Conservation (phyloP, 2,888 invertebrate genomes). For the Drepanosiphum platanoidis region DNA sequence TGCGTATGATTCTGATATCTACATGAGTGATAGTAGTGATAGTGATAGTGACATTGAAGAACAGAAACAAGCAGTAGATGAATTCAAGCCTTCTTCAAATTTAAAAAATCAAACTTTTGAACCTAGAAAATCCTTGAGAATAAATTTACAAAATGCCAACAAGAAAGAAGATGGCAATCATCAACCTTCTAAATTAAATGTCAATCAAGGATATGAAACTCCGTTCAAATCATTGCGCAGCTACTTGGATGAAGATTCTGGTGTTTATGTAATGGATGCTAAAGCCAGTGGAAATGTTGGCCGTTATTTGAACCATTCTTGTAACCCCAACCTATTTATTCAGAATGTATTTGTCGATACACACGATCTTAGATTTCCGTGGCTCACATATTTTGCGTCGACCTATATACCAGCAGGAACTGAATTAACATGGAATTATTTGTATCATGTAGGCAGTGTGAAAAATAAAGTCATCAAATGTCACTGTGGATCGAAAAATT, state of each 20-base stretch:
- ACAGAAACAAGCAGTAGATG: neutral
- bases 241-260: conserved; percentile 82
- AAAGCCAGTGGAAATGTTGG: conserved; percentile 96
- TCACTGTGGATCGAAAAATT: no score
- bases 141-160: neutral
- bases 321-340: conserved; percentile 95
- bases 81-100: no score
- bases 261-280: conserved; percentile 96
- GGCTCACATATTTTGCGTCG: conserved; percentile 89
- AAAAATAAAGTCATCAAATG: conserved; percentile 89
- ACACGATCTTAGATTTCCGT: conserved; percentile 96
- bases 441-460: conserved; percentile 94
- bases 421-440: conserved; percentile 98
- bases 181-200: conserved; percentile 1
- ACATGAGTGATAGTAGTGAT: neutral
- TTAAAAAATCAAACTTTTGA: conserved; percentile 35
- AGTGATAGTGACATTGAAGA: conserved; percentile 18
- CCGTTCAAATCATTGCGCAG: conserved; percentile 66
- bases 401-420: conserved; percentile 91
- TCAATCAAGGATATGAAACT: neutral
- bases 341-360: conserved; percentile 99
- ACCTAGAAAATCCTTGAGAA: neutral
- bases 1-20: conserved; percentile 65
- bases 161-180: neutral
- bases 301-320: conserved; percentile 93